Evolutionary conservation across 2,113 vertebrate genomes (phyloP).

Genomic region (Muntiacus reevesi): DNA sequence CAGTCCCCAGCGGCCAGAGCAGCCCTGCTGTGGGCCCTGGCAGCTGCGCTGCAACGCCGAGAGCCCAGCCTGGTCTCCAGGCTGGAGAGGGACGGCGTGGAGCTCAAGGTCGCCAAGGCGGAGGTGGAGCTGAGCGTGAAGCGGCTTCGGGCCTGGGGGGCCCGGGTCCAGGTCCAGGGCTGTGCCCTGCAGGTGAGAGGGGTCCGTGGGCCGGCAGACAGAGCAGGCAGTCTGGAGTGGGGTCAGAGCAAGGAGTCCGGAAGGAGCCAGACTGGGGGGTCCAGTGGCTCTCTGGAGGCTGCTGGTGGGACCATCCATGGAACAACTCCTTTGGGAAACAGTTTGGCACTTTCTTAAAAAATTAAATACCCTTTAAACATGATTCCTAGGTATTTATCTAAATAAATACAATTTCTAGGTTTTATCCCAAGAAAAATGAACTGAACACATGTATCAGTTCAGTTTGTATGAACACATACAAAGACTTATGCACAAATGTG

Average conservation of each 20-base stretch:
- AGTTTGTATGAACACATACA: no score
- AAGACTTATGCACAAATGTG: background rate
- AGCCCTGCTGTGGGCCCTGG: conserved; percentile 85
- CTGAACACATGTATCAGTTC: background rate
- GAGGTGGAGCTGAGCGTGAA: conserved; percentile 86
- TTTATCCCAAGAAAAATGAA: background rate
- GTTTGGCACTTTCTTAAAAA: background rate
- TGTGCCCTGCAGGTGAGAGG: conserved; percentile 81
- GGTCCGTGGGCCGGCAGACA: background rate
- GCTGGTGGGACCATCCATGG: no score
- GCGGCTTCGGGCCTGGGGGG: conserved; percentile 85
- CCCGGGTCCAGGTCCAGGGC: conserved; percentile 83
- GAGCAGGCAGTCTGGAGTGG: accelerated
- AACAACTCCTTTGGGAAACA: background rate
- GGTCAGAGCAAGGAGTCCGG: background rate
- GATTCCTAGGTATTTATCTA: background rate
- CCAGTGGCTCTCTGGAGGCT: background rate
- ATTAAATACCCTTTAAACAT: background rate
- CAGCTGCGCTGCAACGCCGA: conserved; percentile 82
- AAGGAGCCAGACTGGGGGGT: background rate
- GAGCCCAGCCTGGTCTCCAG: conserved; percentile 67
- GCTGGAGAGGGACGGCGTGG: conserved; percentile 77
- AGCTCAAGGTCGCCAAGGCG: conserved; percentile 64
- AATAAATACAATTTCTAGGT: background rate
- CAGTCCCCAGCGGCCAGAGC: conserved; percentile 81